Evolutionary conservation across 2,888 invertebrate species (phyloP).

Genomic region (Sarcophaga caerulescens): DNA sequence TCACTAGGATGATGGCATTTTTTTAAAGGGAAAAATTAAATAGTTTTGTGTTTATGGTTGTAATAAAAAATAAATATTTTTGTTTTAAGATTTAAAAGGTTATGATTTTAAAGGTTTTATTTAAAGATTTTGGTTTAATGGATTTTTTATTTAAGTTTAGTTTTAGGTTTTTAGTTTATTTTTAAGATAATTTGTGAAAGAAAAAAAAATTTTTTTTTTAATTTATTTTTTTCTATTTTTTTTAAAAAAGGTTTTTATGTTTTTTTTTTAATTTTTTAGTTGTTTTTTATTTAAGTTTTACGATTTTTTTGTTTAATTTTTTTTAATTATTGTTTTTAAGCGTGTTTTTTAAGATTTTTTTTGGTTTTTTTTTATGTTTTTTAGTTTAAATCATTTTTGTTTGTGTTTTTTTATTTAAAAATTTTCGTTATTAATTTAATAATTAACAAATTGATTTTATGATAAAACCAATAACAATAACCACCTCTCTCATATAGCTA

Average conservation of each 20-base stretch:
- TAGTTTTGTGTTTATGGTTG: not conserved
- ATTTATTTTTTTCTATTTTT: slow-evolving; percentile 67
- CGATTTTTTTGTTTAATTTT: slow-evolving; percentile 62
- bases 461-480: slow-evolving; percentile 83
- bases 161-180: slow-evolving; percentile 11
- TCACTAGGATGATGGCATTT: too few relatives aligned
- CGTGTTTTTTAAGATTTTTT: slow-evolving; percentile 80
- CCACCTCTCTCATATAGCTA: slow-evolving; percentile 82
- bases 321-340: slow-evolving; percentile 69
- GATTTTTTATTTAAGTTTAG: slow-evolving; percentile 50
- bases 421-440: slow-evolving; percentile 82
- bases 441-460: slow-evolving; percentile 82
- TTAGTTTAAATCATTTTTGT: not conserved
- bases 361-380: slow-evolving; percentile 38
- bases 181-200: slow-evolving; percentile 13
- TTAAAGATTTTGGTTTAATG: not conserved
- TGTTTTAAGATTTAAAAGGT: slow-evolving; percentile 67
- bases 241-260: slow-evolving; percentile 70
- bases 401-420: slow-evolving; percentile 70
- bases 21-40: too few relatives aligned
- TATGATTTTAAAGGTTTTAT: slow-evolving; percentile 12
- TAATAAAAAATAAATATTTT: slow-evolving; percentile 62
- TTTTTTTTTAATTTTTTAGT: slow-evolving; percentile 69
- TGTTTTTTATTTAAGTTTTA: slow-evolving; percentile 80
- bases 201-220: slow-evolving; percentile 61